phyloP scores from a whole-genome alignment of 2,113 vertebrate genomes.

The Pongo abelii region DNA sequence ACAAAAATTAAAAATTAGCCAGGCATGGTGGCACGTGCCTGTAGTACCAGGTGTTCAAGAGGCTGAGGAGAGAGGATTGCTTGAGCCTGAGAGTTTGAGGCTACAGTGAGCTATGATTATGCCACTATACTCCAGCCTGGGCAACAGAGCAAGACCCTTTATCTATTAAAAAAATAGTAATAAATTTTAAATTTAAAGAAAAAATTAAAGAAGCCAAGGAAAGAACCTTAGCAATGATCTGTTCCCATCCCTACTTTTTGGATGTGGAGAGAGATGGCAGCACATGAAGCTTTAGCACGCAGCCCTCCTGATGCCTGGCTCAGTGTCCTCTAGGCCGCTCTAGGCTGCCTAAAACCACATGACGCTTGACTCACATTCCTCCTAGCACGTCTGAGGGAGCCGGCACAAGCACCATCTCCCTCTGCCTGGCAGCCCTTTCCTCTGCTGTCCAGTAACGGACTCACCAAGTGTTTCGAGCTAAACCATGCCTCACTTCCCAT shows the following conservation, averaged over 20 bases:
- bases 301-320: not conserved
- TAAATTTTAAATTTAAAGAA: not conserved
- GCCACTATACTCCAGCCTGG: no score
- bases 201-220: not conserved
- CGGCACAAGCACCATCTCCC: not conserved
- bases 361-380: not conserved
- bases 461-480: not conserved
- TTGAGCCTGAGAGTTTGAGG: no score
- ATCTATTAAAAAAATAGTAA: not conserved
- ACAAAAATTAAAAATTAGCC: no score
- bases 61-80: no score
- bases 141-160: no score
- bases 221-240: not conserved
- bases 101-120: no score
- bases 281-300: no score
- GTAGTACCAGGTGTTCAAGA: no score
- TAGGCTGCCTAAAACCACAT: not conserved
- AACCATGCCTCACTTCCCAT: not conserved
- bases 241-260: not conserved
- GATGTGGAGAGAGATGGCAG: no score
- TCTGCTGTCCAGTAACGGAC: not conserved
- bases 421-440: not conserved
- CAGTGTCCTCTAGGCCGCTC: rapidly evolving
- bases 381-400: not conserved
- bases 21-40: no score